Evolutionary conservation across 2,113 vertebrate species (phyloP).

Genomic region (Elaphurus davidianus): DNA sequence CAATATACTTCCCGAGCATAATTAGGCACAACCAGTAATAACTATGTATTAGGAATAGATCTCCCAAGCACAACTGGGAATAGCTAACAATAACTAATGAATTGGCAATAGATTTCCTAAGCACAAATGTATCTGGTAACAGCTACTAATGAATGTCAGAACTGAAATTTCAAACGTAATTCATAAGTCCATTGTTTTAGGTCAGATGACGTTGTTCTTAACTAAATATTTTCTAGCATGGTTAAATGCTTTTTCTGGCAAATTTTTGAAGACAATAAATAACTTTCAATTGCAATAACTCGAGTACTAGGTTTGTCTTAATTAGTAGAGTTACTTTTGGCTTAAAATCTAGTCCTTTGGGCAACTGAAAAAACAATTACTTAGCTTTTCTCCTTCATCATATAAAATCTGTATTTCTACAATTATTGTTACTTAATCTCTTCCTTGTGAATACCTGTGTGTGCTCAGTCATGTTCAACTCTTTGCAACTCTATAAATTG

Average conservation of each 20-base stretch:
- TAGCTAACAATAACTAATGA: neutral
- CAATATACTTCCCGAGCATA: neutral
- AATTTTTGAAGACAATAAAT: neutral
- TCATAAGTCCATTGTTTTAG: neutral
- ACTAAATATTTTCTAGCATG: neutral
- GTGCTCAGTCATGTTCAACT: neutral
- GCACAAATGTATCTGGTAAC: neutral
- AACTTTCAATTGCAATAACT: neutral
- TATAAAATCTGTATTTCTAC: neutral
- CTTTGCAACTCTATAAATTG: neutral
- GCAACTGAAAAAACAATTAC: neutral
- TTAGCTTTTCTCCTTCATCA: neutral
- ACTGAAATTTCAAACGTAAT: constrained; percentile 1
- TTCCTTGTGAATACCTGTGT: neutral
- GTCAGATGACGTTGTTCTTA: neutral
- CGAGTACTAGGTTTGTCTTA: neutral
- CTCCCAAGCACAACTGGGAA: neutral
- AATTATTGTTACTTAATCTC: neutral
- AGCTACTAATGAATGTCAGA: neutral
- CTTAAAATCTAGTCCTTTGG: neutral
- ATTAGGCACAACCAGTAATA: neutral
- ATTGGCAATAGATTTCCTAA: neutral
- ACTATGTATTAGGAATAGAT: neutral
- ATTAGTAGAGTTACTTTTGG: neutral
- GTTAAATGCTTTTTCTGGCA: neutral